Base-by-base conservation (phyloP, 2,797 vertebrate genomes). In the Micropoecilia bifurca region DNA sequence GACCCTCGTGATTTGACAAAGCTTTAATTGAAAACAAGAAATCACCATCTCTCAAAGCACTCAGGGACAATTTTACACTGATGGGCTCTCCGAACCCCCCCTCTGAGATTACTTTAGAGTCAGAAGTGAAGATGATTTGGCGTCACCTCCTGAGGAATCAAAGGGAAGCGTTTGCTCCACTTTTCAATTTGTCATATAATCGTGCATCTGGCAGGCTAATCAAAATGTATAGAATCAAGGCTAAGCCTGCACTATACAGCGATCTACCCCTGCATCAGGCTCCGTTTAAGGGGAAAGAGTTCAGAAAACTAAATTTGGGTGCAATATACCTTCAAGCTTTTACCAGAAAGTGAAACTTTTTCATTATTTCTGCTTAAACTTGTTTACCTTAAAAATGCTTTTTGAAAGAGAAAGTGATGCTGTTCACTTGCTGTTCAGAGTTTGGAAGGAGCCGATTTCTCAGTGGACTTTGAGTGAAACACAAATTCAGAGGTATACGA, bases 21-120 rank as follows among this genome's bases (percentile, higher is more conserved):
- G 82, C 84, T 90, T 91, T 93, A 92, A 92, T 92, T 93, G 90
- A 93, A 92, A 88, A 90, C 80, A 88, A 88, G 83, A 80, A 85
- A 91, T 91, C 85, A 74, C 77, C 81, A 79, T 91, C 87, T 92
- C 91, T 90, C 83, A 53, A 77, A 85, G 88, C 80, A 84, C 85
- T 80, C 77, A 80, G 87, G 90, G 90, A 89, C 36, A 90, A 90
- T 92, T 92, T 93, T 87, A 89, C 88, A 91, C 89, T 85, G 78
- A 69, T 85, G 85, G 79, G 85, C 83, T 76, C 85, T 84, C 59
- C 77, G 76, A 89, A 90, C 89, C 87, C 57, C 77, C 78, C 84
- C 86, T 71, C 90, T 86, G 89, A 89, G 76, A 87, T 87, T 83
- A 77, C 83, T 87, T 87, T 80, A 85, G 80, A 89, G 83, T 78